phyloP scores from a whole-genome alignment of 2,888 invertebrate genomes.

The Vannuccia rotundouncinata region DNA sequence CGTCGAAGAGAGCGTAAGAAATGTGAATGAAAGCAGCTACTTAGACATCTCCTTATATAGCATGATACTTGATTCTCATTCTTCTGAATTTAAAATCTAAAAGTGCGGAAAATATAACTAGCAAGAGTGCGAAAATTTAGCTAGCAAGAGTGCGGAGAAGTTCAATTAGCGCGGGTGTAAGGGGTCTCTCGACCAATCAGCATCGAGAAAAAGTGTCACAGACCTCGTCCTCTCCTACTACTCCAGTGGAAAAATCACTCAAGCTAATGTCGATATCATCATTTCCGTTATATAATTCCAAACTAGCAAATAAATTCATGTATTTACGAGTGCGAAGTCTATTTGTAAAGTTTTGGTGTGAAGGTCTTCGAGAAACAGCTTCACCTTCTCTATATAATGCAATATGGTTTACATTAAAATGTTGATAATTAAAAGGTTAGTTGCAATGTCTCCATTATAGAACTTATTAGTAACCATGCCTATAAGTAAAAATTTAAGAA shows the following conservation, averaged over 20 bases:
- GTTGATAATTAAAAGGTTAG: background rate
- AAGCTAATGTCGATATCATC: background rate
- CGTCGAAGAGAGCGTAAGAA: no score
- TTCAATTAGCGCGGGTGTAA: no score
- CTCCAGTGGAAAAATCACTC: background rate
- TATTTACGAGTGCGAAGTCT: background rate
- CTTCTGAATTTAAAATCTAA: no score
- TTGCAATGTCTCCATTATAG: background rate
- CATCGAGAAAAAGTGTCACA: no score
- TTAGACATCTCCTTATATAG: no score
- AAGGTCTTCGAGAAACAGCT: background rate
- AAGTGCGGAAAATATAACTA: no score
- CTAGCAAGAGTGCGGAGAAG: no score
- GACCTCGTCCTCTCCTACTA: no score
- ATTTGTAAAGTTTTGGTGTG: background rate
- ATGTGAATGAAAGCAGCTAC: no score
- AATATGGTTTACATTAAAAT: background rate
- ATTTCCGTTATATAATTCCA: background rate
- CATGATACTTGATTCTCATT: no score
- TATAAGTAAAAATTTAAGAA: background rate
- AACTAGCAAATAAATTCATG: background rate
- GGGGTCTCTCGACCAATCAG: no score
- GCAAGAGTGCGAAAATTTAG: no score
- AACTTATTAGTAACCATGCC: background rate
- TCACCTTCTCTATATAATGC: background rate